Percentiles rank a stretch among this genome's conserved stretches.
These are phyloP conservation scores for Brienomyrus brachyistius DNA, from an alignment of 2,113 vertebrate genomes.

Conservation along the genomic window DNA sequence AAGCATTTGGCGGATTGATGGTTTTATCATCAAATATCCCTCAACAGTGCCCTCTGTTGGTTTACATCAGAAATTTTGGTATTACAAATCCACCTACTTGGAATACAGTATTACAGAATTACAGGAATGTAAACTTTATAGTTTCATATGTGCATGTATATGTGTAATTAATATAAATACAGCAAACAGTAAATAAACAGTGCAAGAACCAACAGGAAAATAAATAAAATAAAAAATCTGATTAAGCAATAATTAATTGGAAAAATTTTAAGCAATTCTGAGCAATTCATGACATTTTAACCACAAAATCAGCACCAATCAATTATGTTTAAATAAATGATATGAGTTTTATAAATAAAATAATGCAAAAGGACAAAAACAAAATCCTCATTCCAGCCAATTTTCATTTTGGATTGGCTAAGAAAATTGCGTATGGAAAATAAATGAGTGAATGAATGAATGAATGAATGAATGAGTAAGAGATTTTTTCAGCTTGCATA, in stretches of 20 bases:
- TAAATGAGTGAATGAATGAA: not conserved
- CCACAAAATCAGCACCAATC: not conserved
- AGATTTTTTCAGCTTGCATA: not conserved
- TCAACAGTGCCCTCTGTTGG: not conserved
- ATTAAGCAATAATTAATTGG: not conserved
- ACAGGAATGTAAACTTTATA: not conserved
- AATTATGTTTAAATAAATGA: not conserved
- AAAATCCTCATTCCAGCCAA: not conserved
- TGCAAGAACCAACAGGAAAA: not conserved
- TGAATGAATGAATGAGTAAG: not conserved
- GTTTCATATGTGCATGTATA: not conserved
- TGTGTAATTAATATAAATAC: not conserved
- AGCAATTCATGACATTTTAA: not conserved
- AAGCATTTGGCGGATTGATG: not conserved
- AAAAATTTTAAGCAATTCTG: not conserved
- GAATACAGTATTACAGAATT: not conserved
- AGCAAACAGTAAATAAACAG: not conserved
- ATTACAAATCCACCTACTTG: not conserved
- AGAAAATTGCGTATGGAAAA: not conserved
- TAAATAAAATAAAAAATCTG: not conserved
- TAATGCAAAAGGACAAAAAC: not conserved
- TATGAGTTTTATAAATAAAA: not conserved
- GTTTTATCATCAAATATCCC: not conserved
- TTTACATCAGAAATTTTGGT: not conserved
- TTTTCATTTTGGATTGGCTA: not conserved